Evolutionary conservation across 2,113 vertebrate species (phyloP).

Genomic region (Larimichthys crocea): DNA sequence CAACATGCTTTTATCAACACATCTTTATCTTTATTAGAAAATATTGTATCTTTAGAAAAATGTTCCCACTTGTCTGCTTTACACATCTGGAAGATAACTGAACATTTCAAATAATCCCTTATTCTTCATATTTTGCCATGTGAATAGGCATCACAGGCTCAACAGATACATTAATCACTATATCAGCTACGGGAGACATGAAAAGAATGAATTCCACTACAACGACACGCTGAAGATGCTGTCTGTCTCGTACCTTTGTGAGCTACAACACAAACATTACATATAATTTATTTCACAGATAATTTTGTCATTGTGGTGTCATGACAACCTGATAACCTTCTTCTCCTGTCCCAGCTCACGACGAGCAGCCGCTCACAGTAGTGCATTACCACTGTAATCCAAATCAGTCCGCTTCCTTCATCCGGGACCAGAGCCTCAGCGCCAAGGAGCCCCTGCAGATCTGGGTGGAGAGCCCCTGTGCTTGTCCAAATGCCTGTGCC

Average conservation of each 20-base stretch:
- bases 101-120: background rate
- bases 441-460: constrained; percentile 70
- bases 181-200: constrained; percentile 79
- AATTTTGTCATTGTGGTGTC: background rate
- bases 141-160: constrained; percentile 51
- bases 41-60: background rate
- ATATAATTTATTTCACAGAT: accelerated
- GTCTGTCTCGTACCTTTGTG: constrained; percentile 82
- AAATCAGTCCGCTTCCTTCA: constrained; percentile 54
- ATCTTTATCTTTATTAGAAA: background rate
- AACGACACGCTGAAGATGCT: constrained; percentile 74
- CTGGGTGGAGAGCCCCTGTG: constrained; percentile 83
- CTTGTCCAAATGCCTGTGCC: constrained; percentile 79
- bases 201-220: constrained; percentile 78
- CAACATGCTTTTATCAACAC: background rate
- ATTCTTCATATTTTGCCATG: background rate
- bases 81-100: too few species aligned
- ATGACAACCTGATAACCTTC: background rate
- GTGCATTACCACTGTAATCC: constrained; percentile 82
- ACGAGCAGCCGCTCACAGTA: constrained; percentile 59
- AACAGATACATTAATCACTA: constrained; percentile 49
- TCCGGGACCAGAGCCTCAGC: constrained; percentile 46
- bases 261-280: background rate
- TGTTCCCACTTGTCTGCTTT: background rate
- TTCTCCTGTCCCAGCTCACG: constrained; percentile 31